Evolutionary conservation across 2,888 invertebrate species (phyloP).

Genomic region (Acanthacorydalis orientalis): DNA sequence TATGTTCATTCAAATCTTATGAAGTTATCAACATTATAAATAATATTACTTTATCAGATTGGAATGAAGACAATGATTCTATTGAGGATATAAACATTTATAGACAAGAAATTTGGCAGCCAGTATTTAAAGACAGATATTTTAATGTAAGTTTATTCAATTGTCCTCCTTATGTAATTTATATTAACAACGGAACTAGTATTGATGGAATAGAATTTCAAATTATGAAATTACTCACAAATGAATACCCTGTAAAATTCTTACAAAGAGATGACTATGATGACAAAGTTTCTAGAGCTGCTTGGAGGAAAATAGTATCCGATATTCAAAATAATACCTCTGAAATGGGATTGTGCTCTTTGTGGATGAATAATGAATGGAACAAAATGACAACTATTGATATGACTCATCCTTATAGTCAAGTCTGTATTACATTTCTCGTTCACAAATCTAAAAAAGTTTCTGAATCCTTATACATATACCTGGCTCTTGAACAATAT

Average conservation of each 20-base stretch:
- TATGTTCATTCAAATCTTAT: neutral
- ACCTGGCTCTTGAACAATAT: neutral
- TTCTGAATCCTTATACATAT: neutral
- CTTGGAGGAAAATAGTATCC: neutral
- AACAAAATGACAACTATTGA: neutral
- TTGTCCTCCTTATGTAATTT: neutral
- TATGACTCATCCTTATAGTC: neutral
- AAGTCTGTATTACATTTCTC: neutral
- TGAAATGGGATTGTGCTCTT: neutral
- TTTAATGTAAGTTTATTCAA: neutral
- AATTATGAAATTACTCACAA: neutral
- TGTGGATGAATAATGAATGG: neutral
- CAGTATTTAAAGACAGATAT: neutral
- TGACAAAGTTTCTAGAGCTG: neutral
- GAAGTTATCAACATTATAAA: neutral
- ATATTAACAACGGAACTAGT: neutral
- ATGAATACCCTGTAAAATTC: neutral
- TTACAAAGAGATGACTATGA: neutral
- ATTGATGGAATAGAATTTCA: neutral
- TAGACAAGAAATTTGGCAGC: neutral
- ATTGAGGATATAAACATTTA: neutral
- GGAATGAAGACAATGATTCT: neutral
- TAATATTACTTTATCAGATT: neutral
- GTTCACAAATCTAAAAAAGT: neutral
- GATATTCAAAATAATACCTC: neutral